Base-by-base conservation (phyloP, 2,888 invertebrate genomes). In the Drosophila gaucha region DNA sequence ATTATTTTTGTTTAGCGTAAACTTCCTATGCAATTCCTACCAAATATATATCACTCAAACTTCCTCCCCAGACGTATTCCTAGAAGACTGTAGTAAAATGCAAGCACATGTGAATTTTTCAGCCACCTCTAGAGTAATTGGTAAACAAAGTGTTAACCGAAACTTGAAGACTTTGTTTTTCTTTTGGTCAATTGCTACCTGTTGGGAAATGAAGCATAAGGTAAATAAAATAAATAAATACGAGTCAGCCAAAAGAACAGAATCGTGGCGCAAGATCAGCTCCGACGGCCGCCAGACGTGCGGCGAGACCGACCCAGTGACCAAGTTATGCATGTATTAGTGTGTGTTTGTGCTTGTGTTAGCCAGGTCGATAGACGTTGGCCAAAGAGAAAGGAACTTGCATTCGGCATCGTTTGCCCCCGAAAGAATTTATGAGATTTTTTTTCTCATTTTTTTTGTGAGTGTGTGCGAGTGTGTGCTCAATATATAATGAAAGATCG, bases 391-490 rank as follows among this genome's bases (percentile, higher is more conserved):
- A 83, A 76, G 76, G 85, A 85, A 71, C 67, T 67, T 51, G 59
- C 64, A 51, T 80, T 80, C 56, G 77, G 63, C 70, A 55, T 74
- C 78, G 43, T 54, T 65, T 82, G 63, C 72, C 67, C 72, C 74
- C 69, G 54, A 66, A 67, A 78, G 85, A 82, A 82, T 82, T 84
- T 86, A 86, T 82, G 87, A 85, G 80, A 77, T 67, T 51, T 38
- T 67, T 71, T 82, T 74, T 74, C 76, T 80, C 55, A 66, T 72
- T 51, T 43, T 18, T 59, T 39, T 44, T 44, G 12, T 18, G 8
- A 41, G 22, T 33, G 22, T 20, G 26, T 39, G 28, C 28, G 38
- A 43, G 14, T 58, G 46, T 63, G 65, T 33, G 66, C 74, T 73
- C 56, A 62, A 73, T 47, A 67, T 59, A 57, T 57, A 52, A 54